phyloP scores from a whole-genome alignment of 2,113 vertebrate genomes.

The Meles meles region DNA sequence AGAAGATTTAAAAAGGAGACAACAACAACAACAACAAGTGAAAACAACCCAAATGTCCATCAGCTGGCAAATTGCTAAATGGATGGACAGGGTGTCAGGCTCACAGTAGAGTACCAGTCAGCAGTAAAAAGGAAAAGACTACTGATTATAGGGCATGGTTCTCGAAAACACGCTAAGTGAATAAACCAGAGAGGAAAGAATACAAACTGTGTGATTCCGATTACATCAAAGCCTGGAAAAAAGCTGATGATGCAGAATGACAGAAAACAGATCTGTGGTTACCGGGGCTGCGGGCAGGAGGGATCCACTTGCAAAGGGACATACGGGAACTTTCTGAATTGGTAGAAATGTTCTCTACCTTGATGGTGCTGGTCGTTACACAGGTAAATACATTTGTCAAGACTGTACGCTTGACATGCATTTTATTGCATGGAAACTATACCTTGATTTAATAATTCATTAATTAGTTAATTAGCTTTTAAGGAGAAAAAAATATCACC shows the following conservation, averaged over 20 bases:
- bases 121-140: not conserved
- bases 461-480: not conserved
- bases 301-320: no score
- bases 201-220: not conserved
- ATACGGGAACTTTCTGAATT: no score
- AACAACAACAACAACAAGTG: not conserved
- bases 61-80: not conserved
- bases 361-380: not conserved
- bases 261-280: not conserved
- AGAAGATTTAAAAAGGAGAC: not conserved
- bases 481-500: not conserved
- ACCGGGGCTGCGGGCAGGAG: no score
- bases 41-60: not conserved
- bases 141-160: rapidly evolving
- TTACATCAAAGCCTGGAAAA: not conserved
- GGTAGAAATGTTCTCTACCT: not conserved
- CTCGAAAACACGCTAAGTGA: not conserved
- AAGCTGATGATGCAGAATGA: not conserved
- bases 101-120: not conserved
- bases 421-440: not conserved
- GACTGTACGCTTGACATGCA: not conserved
- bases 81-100: not conserved
- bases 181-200: not conserved
- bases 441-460: not conserved
- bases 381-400: not conserved